phyloP scores from a whole-genome alignment of 2,797 vertebrate species.

The Pseudopleuronectes americanus region DNA sequence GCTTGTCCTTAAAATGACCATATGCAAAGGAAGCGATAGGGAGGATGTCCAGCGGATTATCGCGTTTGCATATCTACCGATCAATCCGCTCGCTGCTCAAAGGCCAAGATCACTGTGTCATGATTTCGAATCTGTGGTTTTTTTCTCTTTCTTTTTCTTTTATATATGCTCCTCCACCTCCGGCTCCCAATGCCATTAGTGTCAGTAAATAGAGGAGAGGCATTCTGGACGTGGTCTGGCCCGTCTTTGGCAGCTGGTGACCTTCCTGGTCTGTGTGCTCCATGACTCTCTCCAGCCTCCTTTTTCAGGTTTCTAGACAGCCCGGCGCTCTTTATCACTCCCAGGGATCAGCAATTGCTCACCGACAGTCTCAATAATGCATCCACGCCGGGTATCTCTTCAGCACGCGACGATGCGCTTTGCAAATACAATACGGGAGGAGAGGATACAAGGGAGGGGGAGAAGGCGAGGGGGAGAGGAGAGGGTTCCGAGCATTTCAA shows the following conservation, averaged over 20 bases:
- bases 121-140: conserved; percentile 41
- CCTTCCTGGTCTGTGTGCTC: conserved; percentile 81
- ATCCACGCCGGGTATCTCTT: conserved; percentile 78
- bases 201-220: conserved; percentile 63
- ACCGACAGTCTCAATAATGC: conserved; percentile 84
- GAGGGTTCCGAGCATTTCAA: conserved; percentile 54
- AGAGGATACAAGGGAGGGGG: conserved; percentile 59
- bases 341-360: conserved; percentile 85
- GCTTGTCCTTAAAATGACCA: conserved; percentile 82
- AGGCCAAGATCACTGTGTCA: conserved; percentile 67
- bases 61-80: conserved; percentile 79
- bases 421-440: conserved; percentile 77
- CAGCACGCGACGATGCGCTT: conserved; percentile 69
- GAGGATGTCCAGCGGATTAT: conserved; percentile 72
- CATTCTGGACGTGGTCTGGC: conserved; percentile 67
- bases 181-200: conserved; percentile 55
- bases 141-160: conserved; percentile 16
- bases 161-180: conserved; percentile 10
- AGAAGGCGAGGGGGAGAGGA: conserved; percentile 1
- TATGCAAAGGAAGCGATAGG: conserved; percentile 79
- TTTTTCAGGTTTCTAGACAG: conserved; percentile 77
- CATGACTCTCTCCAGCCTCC: conserved; percentile 67
- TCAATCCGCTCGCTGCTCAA: conserved; percentile 64
- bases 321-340: conserved; percentile 80
- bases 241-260: conserved; percentile 80